Evolutionary conservation across 2,797 vertebrate genomes (phyloP).

Genomic region (Poecilia wingei): DNA sequence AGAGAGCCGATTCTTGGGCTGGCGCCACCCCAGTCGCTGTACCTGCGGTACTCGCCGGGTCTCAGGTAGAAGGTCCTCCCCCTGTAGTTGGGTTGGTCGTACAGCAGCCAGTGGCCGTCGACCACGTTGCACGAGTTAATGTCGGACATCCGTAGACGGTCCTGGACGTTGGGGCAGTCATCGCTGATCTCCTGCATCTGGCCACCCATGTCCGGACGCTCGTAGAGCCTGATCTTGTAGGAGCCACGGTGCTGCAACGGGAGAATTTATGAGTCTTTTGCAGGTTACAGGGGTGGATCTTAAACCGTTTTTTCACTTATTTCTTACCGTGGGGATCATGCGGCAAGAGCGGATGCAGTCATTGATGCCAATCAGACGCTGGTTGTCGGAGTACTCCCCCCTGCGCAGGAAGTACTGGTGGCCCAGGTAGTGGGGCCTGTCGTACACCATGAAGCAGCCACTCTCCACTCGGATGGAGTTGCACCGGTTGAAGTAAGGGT

Average conservation of each 20-base stretch:
- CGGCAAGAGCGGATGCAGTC: conserved; percentile 72
- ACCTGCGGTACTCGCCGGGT: conserved; percentile 67
- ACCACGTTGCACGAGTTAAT: conserved; percentile 70
- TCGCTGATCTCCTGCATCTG: conserved; percentile 70
- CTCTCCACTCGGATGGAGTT: conserved; percentile 73
- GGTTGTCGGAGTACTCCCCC: conserved; percentile 74
- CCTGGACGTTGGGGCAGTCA: conserved; percentile 69
- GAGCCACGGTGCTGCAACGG: conserved; percentile 61
- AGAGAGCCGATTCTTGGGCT: conserved; percentile 66
- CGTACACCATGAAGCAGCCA: conserved; percentile 72
- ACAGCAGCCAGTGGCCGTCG: conserved; percentile 72
- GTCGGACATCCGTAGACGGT: conserved; percentile 67
- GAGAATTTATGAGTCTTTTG: conserved; percentile 3
- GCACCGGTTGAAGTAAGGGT: conserved; percentile 72
- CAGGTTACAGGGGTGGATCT: background rate
- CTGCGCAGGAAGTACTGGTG: conserved; percentile 71
- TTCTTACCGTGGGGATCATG: conserved; percentile 67
- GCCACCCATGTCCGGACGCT: conserved; percentile 65
- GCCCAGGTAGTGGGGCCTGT: conserved; percentile 69
- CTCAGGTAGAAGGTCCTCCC: conserved; percentile 70
- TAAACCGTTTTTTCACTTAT: background rate
- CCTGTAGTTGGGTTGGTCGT: conserved; percentile 73
- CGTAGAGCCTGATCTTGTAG: conserved; percentile 68
- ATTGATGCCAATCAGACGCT: conserved; percentile 70
- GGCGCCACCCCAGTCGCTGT: conserved; percentile 65